Evolutionary conservation across 2,797 vertebrate species (phyloP).

Genomic region (Malacoctenus gilli): DNA sequence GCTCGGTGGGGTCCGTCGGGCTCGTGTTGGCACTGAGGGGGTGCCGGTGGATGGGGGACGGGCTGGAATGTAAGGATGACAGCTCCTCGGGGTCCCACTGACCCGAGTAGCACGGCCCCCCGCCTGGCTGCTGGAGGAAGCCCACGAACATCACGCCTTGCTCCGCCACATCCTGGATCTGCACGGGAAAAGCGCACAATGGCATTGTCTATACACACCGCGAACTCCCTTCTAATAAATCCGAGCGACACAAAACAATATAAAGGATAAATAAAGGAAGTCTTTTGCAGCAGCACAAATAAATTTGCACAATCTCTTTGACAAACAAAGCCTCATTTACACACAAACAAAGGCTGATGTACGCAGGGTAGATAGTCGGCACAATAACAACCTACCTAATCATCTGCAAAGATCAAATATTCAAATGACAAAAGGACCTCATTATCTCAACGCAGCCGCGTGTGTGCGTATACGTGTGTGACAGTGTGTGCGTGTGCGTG

Average conservation of each 20-base stretch:
- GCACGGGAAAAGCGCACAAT: constrained; percentile 32
- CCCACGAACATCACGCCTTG: constrained; percentile 92
- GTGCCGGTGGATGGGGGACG: constrained; percentile 76
- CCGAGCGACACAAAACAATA: constrained; percentile 22
- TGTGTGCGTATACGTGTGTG: constrained; percentile 45
- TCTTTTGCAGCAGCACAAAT: constrained; percentile 39
- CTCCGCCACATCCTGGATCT: constrained; percentile 94
- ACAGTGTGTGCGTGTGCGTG: constrained; percentile 5
- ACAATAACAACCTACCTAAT: constrained; percentile 74
- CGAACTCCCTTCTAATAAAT: constrained; percentile 21
- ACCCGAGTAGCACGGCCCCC: constrained; percentile 68
- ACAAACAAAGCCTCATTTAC: constrained; percentile 70
- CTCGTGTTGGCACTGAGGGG: constrained; percentile 65
- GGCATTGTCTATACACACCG: constrained; percentile 20
- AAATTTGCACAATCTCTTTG: constrained; percentile 37
- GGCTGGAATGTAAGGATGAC: constrained; percentile 82
- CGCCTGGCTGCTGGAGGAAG: constrained; percentile 87
- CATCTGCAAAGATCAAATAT: constrained; percentile 81
- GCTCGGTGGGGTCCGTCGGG: constrained; percentile 55
- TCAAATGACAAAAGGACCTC: constrained; percentile 81
- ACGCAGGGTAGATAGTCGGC: constrained; percentile 49
- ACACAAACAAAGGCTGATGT: constrained; percentile 69
- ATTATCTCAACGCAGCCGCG: constrained; percentile 68
- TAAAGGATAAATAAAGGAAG: too few relatives aligned
- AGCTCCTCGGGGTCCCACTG: constrained; percentile 75